phyloP scores from a whole-genome alignment of 2,113 vertebrate genomes.

The Cranoglanis bouderius region DNA sequence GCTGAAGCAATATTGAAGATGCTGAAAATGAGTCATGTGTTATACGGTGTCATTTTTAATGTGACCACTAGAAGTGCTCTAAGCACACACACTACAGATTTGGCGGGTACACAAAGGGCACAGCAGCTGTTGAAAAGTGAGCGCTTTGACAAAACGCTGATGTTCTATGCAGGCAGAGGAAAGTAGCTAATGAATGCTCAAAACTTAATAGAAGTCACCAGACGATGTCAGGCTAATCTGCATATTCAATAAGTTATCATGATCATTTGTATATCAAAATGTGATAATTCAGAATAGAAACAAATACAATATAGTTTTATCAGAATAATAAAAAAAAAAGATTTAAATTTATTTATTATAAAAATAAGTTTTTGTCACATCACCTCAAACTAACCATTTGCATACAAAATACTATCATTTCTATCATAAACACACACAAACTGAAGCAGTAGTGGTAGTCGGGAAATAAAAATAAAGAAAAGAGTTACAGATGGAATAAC shows the following conservation, averaged over 20 bases:
- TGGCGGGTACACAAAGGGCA: neutral
- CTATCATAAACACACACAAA: neutral
- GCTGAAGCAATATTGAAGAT: neutral
- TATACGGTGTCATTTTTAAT: neutral
- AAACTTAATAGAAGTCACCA: neutral
- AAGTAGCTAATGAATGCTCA: neutral
- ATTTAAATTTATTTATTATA: neutral
- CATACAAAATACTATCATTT: neutral
- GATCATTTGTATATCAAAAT: neutral
- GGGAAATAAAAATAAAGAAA: too few relatives aligned
- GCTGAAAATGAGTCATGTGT: neutral
- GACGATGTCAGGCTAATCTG: neutral
- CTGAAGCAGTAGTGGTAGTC: neutral
- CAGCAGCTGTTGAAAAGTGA: neutral
- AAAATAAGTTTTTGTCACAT: neutral
- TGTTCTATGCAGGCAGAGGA: neutral
- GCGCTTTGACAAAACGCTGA: neutral
- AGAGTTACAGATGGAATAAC: neutral
- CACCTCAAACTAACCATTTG: neutral
- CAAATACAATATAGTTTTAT: neutral
- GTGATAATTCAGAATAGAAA: neutral
- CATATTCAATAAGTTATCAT: neutral
- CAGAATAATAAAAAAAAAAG: too few relatives aligned
- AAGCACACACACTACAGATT: constrained; percentile 20
- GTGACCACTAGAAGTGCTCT: constrained; percentile 44